These are phyloP conservation scores for Argyresthia goedartella DNA, from an alignment of 2,888 invertebrate genomes.

Conservation along the genomic window DNA sequence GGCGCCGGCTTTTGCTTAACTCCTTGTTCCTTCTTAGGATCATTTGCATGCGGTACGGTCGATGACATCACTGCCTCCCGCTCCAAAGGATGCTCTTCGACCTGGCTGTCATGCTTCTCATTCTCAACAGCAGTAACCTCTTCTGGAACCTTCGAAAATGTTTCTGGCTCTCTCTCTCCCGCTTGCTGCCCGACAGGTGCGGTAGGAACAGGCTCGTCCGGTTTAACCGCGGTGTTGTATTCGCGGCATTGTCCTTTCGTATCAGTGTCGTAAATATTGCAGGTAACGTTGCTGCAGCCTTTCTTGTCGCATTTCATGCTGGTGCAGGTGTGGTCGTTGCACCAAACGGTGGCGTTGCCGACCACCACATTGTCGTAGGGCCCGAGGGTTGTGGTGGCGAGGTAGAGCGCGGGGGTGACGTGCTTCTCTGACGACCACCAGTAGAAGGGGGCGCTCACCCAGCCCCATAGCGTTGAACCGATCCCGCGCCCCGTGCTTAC, in stretches of 20 bases:
- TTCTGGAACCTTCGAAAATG: slow-evolving; percentile 5
- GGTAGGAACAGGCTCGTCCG: slow-evolving; percentile 22
- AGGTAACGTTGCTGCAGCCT: slow-evolving; percentile 48
- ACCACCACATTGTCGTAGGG: slow-evolving; percentile 34
- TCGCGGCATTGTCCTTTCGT: slow-evolving; percentile 52
- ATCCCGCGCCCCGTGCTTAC: slow-evolving; percentile 43
- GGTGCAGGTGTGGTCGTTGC: slow-evolving; percentile 61
- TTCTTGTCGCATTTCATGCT: slow-evolving; percentile 48
- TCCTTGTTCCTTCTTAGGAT: neutral
- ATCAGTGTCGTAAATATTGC: slow-evolving; percentile 60
- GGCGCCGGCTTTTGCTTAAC: slow-evolving; percentile 10
- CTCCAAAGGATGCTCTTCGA: slow-evolving; percentile 37
- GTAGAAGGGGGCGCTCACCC: slow-evolving; percentile 56
- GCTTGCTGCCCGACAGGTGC: slow-evolving; percentile 9
- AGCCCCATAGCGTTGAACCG: slow-evolving; percentile 52
- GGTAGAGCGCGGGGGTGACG: neutral
- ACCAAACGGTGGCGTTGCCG: slow-evolving; percentile 51
- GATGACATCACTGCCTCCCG: slow-evolving; percentile 47
- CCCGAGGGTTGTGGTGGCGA: slow-evolving; percentile 23
- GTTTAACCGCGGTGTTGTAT: slow-evolving; percentile 31
- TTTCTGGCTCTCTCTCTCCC: slow-evolving; percentile 9
- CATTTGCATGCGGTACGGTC: slow-evolving; percentile 24
- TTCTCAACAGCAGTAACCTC: slow-evolving; percentile 8
- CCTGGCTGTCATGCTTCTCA: slow-evolving; percentile 14
- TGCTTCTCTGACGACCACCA: slow-evolving; percentile 30